Conservation (phyloP, 1,140 invertebrate species). For the Tetramorium parvispinum region DNA sequence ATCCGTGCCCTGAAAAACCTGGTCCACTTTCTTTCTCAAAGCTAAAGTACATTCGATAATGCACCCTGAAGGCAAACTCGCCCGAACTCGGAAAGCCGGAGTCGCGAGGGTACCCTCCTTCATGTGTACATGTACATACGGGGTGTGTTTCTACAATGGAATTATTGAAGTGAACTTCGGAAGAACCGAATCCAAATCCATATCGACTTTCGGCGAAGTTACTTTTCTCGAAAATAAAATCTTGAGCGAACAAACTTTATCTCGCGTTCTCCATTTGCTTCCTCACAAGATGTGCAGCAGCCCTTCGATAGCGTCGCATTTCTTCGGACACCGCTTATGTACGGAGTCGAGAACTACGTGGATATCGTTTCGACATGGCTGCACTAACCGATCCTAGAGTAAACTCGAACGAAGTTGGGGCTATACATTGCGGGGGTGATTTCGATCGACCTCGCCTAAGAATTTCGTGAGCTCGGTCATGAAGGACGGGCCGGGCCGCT, state of each 20-base stretch:
- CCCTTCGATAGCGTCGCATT: not conserved
- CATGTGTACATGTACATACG: not conserved
- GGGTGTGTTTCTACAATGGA: not conserved
- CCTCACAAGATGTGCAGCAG: not conserved
- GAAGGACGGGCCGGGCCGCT: conserved; percentile 17
- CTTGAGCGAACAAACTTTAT: not conserved
- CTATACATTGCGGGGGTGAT: conserved; percentile 31
- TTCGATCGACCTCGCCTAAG: conserved; percentile 58
- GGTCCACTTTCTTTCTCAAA: conserved; percentile 19
- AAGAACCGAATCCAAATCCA: not conserved
- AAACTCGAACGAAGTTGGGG: conserved; percentile 17
- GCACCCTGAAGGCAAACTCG: conserved; percentile 47
- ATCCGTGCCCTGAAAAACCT: conserved; percentile 8
- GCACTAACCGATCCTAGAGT: conserved; percentile 22
- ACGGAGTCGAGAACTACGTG: not conserved
- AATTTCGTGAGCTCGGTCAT: conserved; percentile 56
- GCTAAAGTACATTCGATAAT: conserved; percentile 18
- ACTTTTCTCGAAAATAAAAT: not conserved
- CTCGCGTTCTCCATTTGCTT: not conserved
- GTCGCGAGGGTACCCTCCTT: not conserved
- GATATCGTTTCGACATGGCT: conserved; percentile 23
- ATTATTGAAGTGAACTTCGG: not conserved
- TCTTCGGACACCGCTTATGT: not conserved
- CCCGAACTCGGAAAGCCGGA: not conserved
- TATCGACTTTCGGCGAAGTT: not conserved